These are phyloP conservation scores for Drosophila pseudoananassae DNA, from an alignment of 1,140 invertebrate species.

Conservation along the genomic window DNA sequence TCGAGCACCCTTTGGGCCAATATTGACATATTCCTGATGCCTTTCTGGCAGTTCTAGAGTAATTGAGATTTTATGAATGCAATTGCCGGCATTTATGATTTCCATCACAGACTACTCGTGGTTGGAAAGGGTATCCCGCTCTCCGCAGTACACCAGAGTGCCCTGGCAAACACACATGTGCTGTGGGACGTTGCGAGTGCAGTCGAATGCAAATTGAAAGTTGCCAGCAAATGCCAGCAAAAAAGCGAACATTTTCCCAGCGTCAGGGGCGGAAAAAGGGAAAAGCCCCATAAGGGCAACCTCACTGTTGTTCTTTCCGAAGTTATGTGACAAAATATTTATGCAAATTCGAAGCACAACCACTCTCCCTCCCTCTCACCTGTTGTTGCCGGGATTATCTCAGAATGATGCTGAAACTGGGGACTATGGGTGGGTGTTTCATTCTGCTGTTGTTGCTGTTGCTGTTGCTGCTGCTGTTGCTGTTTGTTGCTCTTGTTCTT, in stretches of 20 bases:
- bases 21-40: background rate
- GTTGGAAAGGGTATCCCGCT: background rate
- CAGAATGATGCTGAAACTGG: slow-evolving; percentile 49
- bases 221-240: slow-evolving; percentile 68
- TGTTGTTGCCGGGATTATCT: slow-evolving; percentile 39
- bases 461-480: slow-evolving; percentile 63
- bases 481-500: slow-evolving; percentile 84
- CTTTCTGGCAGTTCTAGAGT: background rate
- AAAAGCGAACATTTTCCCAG: slow-evolving; percentile 38
- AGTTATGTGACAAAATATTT: slow-evolving; percentile 62
- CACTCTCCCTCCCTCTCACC: slow-evolving; percentile 23
- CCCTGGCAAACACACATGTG: too few relatives aligned
- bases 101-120: background rate
- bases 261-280: background rate
- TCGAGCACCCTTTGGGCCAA: slow-evolving; percentile 11
- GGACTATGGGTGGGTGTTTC: slow-evolving; percentile 53
- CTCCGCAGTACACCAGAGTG: background rate
- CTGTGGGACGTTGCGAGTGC: slow-evolving; percentile 19
- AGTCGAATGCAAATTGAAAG: slow-evolving; percentile 76
- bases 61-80: background rate
- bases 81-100: background rate
- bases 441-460: slow-evolving; percentile 51
- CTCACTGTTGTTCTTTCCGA: slow-evolving; percentile 16
- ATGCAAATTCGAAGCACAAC: slow-evolving; percentile 31
- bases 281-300: background rate